Percentiles rank a stretch among this genome's conserved stretches.
Conservation (phyloP, 1,140 invertebrate species). For the Zaprionus davidi region DNA sequence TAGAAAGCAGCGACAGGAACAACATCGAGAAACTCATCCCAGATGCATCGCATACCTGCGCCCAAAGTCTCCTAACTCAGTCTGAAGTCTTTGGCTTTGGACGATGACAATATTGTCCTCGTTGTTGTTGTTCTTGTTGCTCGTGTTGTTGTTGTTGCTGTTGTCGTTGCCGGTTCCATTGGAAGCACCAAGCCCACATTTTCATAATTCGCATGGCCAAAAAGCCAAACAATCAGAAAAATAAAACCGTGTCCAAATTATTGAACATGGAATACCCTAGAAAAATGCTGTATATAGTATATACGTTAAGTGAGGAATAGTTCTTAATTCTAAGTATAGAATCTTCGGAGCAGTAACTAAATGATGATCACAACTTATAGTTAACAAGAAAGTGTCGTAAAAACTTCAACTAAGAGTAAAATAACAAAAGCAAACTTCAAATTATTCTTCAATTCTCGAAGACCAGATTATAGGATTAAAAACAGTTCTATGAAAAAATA, state of each 20-base stretch:
- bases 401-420: no score
- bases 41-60: slow-evolving; percentile 45
- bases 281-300: background rate
- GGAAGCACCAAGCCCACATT: slow-evolving; percentile 75
- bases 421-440: no score
- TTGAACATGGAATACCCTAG: slow-evolving; percentile 7
- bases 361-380: no score
- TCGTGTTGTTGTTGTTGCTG: slow-evolving; percentile 23
- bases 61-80: slow-evolving; percentile 23
- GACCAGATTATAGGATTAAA: no score
- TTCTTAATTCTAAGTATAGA: no score
- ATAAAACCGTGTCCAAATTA: slow-evolving; percentile 13
- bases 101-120: slow-evolving; percentile 49
- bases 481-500: no score
- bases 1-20: slow-evolving; percentile 58
- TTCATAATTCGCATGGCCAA: slow-evolving; percentile 75
- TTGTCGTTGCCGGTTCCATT: slow-evolving; percentile 13
- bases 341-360: no score
- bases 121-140: slow-evolving; percentile 25
- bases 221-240: slow-evolving; percentile 37
- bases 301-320: no score
- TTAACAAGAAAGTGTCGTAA: no score
- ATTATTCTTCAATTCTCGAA: no score
- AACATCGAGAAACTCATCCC: slow-evolving; percentile 30
- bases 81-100: slow-evolving; percentile 27